A percentile compares a stretch with the other conserved stretches of the same genome.
phyloP scores from a whole-genome alignment of 2,888 invertebrate genomes.

The Bedellia somnulentella region DNA sequence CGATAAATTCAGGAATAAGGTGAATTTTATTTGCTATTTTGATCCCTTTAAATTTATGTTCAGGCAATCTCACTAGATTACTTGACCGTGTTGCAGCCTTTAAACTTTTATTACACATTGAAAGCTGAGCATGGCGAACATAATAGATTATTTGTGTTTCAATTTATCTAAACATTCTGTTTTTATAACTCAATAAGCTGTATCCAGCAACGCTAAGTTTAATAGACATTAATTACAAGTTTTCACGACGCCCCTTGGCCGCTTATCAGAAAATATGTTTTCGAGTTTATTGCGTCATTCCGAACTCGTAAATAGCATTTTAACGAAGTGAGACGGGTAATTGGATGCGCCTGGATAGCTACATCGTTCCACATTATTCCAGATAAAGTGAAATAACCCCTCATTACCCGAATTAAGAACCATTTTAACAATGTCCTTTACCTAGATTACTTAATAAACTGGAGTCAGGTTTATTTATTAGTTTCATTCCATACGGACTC shows the following conservation, averaged over 20 bases:
- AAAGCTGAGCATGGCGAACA: constrained; percentile 46
- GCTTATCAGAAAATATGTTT: constrained; percentile 19
- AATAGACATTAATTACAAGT: constrained; percentile 38
- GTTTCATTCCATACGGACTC: too few relatives aligned
- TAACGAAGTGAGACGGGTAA: constrained; percentile 2
- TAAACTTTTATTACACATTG: constrained; percentile 43
- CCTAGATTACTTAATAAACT: too few relatives aligned
- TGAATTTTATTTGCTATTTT: constrained; percentile 2
- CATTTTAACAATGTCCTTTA: too few relatives aligned
- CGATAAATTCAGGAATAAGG: neutral
- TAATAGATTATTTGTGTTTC: constrained; percentile 47
- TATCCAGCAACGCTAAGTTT: too few relatives aligned
- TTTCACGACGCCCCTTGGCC: constrained; percentile 17
- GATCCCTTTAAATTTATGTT: constrained; percentile 19
- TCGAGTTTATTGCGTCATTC: constrained; percentile 13
- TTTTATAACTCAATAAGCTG: constrained; percentile 52
- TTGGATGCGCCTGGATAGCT: constrained; percentile 1
- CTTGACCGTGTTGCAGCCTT: constrained; percentile 26
- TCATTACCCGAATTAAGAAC: too few relatives aligned
- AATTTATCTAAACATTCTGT: constrained; percentile 52
- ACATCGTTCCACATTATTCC: neutral
- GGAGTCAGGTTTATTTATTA: too few relatives aligned
- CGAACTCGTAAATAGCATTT: constrained; percentile 7
- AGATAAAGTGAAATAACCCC: too few relatives aligned
- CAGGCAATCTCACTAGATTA: constrained; percentile 28